These are phyloP conservation scores for Melanotus villosus DNA, from an alignment of 2,888 invertebrate species.

Conservation along the genomic window DNA sequence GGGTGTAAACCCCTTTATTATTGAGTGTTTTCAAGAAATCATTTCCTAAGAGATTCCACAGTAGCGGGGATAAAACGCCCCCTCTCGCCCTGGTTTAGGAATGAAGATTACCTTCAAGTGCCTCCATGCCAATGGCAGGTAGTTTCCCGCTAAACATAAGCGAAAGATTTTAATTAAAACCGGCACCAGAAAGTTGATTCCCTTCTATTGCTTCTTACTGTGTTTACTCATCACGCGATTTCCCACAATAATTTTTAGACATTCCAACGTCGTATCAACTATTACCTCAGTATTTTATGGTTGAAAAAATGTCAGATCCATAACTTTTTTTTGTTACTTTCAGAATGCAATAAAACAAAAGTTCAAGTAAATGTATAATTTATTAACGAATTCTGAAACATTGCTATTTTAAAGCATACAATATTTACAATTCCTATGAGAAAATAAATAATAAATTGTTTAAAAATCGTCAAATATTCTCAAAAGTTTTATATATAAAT, in stretches of 20 bases:
- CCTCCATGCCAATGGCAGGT: neutral
- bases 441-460: slow-evolving; percentile 43
- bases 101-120: neutral
- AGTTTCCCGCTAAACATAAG: neutral
- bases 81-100: neutral
- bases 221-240: no score
- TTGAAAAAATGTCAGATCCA: no score
- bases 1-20: no score
- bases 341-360: neutral
- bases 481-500: slow-evolving; percentile 12
- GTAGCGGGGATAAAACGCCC: no score
- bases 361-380: slow-evolving; percentile 38
- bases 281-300: no score
- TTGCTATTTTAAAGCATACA: slow-evolving; percentile 43
- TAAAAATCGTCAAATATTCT: slow-evolving; percentile 9
- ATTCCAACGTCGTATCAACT: no score
- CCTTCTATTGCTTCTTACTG: no score
- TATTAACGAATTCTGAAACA: slow-evolving; percentile 45
- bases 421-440: slow-evolving; percentile 39
- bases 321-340: no score
- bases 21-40: no score
- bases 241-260: no score
- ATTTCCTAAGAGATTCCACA: no score
- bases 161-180: neutral
- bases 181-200: neutral